Evolutionary conservation across 2,797 vertebrate genomes (phyloP).

Genomic region (Gymnoscopelus braueri): DNA sequence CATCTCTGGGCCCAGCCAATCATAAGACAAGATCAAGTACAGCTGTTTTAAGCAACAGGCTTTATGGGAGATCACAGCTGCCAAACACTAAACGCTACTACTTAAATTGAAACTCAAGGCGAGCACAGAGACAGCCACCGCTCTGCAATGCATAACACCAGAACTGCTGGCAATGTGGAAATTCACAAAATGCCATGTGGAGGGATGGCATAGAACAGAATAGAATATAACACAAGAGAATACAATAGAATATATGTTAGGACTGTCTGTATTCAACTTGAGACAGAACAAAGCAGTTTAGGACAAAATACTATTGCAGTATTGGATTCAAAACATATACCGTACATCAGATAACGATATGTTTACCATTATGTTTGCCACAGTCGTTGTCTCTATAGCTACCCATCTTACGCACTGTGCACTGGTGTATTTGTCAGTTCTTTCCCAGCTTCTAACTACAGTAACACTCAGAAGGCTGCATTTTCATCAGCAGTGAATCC

Average conservation of each 20-base stretch:
- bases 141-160: background rate
- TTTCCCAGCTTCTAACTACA: slow-evolving; percentile 5
- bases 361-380: background rate
- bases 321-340: background rate
- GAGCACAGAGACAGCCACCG: slow-evolving; percentile 15
- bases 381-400: background rate
- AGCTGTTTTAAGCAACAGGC: slow-evolving; percentile 64
- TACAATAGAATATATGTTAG: background rate
- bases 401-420: background rate
- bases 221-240: background rate
- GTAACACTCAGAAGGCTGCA: slow-evolving; percentile 21
- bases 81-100: slow-evolving; percentile 42
- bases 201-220: background rate
- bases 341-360: background rate
- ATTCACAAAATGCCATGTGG: background rate
- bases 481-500: slow-evolving; percentile 23
- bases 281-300: no score
- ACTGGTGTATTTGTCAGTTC: slow-evolving; percentile 1
- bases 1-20: slow-evolving; percentile 61
- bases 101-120: slow-evolving; percentile 22
- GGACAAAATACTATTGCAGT: background rate
- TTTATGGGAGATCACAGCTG: slow-evolving; percentile 36
- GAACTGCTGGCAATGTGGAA: background rate
- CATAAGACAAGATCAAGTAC: slow-evolving; percentile 51
- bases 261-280: no score